phyloP scores from a whole-genome alignment of 2,797 vertebrate genomes.

The Echeneis naucrates region DNA sequence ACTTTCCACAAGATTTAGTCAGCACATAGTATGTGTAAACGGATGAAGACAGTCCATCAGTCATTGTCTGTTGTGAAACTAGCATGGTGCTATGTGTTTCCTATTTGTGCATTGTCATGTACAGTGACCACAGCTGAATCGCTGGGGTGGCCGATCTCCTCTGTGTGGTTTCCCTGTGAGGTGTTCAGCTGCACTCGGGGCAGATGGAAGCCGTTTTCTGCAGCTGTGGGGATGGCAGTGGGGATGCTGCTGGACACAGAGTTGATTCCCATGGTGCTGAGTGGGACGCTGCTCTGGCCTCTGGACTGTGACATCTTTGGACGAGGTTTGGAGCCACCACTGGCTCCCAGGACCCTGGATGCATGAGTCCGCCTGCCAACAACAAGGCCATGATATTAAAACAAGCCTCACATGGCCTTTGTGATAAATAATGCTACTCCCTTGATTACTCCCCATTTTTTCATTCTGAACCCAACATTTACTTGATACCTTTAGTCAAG shows the following conservation, averaged over 20 bases:
- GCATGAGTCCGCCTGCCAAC: slow-evolving; percentile 77
- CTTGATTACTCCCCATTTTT: too few species aligned
- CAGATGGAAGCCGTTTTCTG: slow-evolving; percentile 64
- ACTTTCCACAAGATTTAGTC: slow-evolving; percentile 65
- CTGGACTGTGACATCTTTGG: slow-evolving; percentile 73
- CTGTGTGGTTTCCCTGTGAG: slow-evolving; percentile 59
- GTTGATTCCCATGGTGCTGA: slow-evolving; percentile 54
- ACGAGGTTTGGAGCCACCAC: slow-evolving; percentile 70
- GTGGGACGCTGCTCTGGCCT: slow-evolving; percentile 64
- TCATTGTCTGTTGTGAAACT: slow-evolving; percentile 25
- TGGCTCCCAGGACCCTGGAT: slow-evolving; percentile 76
- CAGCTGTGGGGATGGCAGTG: slow-evolving; percentile 17
- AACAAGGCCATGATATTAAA: not conserved
- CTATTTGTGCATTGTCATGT: slow-evolving; percentile 61
- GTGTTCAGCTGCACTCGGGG: slow-evolving; percentile 67
- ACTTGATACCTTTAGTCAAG: too few species aligned
- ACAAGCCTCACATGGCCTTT: not conserved
- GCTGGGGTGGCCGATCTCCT: slow-evolving; percentile 75
- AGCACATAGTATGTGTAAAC: slow-evolving; percentile 34
- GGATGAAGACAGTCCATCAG: slow-evolving; percentile 34
- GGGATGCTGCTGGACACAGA: slow-evolving; percentile 65
- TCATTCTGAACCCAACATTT: too few species aligned
- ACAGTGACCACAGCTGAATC: slow-evolving; percentile 78
- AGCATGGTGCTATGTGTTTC: slow-evolving; percentile 78
- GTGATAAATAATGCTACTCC: too few species aligned